Evolutionary conservation across 2,888 invertebrate species (phyloP), one percentile per base, ranked within the genome.

Genomic region (Campoletis raptor): DNA sequence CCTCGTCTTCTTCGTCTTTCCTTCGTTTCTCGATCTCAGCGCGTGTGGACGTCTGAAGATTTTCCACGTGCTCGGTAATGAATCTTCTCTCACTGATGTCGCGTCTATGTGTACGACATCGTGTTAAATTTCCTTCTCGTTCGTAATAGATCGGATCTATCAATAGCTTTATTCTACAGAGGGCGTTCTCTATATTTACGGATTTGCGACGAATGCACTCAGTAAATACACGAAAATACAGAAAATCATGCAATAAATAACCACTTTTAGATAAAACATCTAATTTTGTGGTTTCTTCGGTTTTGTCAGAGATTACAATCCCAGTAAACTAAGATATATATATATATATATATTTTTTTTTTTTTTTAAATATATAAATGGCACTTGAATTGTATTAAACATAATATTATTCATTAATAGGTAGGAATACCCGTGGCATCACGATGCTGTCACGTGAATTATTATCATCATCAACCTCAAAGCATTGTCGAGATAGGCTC

Each of bases 51-150:
- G 30, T 42, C 72, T 70, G 36, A 21, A 36, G 40, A 54, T 76
- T 72, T 81, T 85, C 70, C 85, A 81, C 70, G 81, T 64, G 72
- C 66, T 76, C 52, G 85, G 37, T 42, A 70, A 85, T 85, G 21
- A 70, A 76, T 76, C 80, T 67, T 42, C 36, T 61, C 70, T 61
- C 30, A 5, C 24, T 3, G n/a, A n/a, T n/a, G 42, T 8, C 24
- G 21, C 24, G 9, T 57, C 24, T 24, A 21, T 21, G 21, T 12
- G 12, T 12, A 30, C 67, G 64, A 36, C n/a, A 36, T 76, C 67
- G 67, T 52, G 57, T 70, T 61, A 83, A 57, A 76, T 69, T 57
- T 66, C 66, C 48, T 73, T 70, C 52, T 37, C 37, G 73, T 12
- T 24, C 66, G 18, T 73, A 70, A 80, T 86, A 67, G 73, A 79